These are phyloP conservation scores for Anagrus nilaparvatae DNA, from an alignment of 1,140 invertebrate species.

Conservation along the genomic window DNA sequence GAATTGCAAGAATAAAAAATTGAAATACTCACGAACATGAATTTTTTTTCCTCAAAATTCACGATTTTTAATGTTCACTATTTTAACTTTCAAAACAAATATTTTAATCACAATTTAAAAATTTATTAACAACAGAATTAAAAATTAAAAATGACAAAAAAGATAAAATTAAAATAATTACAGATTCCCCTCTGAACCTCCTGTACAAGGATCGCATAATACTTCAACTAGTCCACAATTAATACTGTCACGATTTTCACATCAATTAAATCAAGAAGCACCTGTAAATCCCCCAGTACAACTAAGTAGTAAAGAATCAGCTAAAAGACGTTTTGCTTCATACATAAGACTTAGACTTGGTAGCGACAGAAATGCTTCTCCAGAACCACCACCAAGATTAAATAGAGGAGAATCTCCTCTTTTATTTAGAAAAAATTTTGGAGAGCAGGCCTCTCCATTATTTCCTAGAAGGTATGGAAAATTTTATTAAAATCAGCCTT, in stretches of 20 bases:
- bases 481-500: not conserved
- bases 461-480: slow-evolving; percentile 48
- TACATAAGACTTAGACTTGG: slow-evolving; percentile 56
- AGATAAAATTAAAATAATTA: too few relatives aligned
- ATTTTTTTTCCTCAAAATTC: too few relatives aligned
- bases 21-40: too few relatives aligned
- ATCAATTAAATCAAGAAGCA: slow-evolving; percentile 34
- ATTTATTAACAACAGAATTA: too few relatives aligned
- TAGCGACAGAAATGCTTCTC: slow-evolving; percentile 44
- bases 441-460: slow-evolving; percentile 44
- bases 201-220: slow-evolving; percentile 31
- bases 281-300: slow-evolving; percentile 22
- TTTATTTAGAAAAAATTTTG: slow-evolving; percentile 47
- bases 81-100: too few relatives aligned
- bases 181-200: slow-evolving; percentile 38
- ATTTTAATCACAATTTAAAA: too few relatives aligned
- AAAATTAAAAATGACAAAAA: too few relatives aligned
- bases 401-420: slow-evolving; percentile 54
- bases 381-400: slow-evolving; percentile 56
- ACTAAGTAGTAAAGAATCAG: slow-evolving; percentile 31
- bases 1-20: too few relatives aligned
- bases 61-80: too few relatives aligned
- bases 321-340: slow-evolving; percentile 58
- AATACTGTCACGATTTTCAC: slow-evolving; percentile 34
- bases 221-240: slow-evolving; percentile 37